Evolutionary conservation across 2,113 vertebrate species (phyloP).

Genomic region (Genyomyrus donnyi): DNA sequence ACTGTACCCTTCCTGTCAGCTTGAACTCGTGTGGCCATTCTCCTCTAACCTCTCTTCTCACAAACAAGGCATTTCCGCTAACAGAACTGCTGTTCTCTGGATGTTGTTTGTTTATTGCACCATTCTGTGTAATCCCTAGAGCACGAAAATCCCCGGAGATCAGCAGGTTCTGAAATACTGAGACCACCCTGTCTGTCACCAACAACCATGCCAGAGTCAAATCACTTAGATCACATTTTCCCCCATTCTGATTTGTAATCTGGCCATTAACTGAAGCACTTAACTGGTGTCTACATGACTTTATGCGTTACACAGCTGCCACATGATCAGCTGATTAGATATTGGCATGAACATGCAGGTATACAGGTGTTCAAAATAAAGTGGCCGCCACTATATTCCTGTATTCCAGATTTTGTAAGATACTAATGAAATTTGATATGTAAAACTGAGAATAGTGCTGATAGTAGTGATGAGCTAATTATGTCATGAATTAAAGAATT

Average conservation of each 20-base stretch:
- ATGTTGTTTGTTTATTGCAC: not conserved
- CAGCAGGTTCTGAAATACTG: not conserved
- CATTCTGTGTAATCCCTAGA: not conserved
- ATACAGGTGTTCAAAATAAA: not conserved
- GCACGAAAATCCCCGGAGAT: not conserved
- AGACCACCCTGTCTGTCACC: not conserved
- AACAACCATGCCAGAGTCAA: not conserved
- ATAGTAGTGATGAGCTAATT: not conserved
- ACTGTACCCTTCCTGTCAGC: not conserved
- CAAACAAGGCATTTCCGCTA: not conserved
- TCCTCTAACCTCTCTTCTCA: not conserved
- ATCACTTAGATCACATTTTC: not conserved
- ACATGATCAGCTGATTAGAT: not conserved
- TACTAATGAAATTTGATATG: not conserved
- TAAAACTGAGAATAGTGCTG: not conserved
- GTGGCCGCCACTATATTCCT: not conserved
- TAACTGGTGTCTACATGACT: not conserved
- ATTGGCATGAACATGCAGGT: not conserved
- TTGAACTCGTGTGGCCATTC: not conserved
- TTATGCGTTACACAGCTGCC: not conserved
- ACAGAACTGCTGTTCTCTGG: not conserved
- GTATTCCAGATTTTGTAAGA: not conserved
- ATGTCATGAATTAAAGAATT: not conserved
- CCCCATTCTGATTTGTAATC: not conserved
- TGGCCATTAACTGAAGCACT: not conserved